A percentile compares a stretch with the other conserved stretches of the same genome.
These are phyloP conservation scores for Drosophila bocqueti DNA, from an alignment of 1,140 invertebrate species.

Conservation along the genomic window DNA sequence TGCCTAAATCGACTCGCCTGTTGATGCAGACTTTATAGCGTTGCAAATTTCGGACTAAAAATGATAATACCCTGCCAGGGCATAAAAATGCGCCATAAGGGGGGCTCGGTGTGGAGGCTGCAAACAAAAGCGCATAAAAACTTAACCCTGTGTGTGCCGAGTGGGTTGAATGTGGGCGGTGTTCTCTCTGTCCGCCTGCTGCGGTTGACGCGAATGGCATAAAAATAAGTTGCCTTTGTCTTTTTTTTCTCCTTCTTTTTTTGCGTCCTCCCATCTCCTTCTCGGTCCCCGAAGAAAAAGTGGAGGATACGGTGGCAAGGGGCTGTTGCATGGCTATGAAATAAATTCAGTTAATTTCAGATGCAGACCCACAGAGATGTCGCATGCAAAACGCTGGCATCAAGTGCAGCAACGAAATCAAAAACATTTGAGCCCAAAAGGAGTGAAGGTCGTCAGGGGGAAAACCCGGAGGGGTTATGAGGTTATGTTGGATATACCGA, in stretches of 20 bases:
- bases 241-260: constrained; percentile 23
- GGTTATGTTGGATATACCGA: constrained; percentile 3
- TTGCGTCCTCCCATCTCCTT: not conserved
- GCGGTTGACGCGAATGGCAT: constrained; percentile 74
- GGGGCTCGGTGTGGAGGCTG: constrained; percentile 44
- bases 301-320: not conserved
- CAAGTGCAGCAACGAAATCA: constrained; percentile 65
- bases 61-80: not conserved
- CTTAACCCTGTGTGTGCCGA: constrained; percentile 66
- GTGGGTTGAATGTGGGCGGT: constrained; percentile 7
- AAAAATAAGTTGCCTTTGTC: constrained; percentile 81
- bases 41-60: not conserved
- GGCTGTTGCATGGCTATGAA: constrained; percentile 62
- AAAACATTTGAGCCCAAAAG: constrained; percentile 29
- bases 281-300: constrained; percentile 5
- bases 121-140: constrained; percentile 78
- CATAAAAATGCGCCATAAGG: constrained; percentile 11
- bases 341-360: constrained; percentile 81
- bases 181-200: constrained; percentile 40
- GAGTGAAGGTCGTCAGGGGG: not conserved
- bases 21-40: not conserved
- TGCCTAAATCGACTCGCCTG: not conserved
- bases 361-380: constrained; percentile 53
- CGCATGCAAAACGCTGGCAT: constrained; percentile 52
- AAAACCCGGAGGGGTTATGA: not conserved